phyloP scores from a whole-genome alignment of 2,113 vertebrate species.

The Xyliphius kryptos region DNA sequence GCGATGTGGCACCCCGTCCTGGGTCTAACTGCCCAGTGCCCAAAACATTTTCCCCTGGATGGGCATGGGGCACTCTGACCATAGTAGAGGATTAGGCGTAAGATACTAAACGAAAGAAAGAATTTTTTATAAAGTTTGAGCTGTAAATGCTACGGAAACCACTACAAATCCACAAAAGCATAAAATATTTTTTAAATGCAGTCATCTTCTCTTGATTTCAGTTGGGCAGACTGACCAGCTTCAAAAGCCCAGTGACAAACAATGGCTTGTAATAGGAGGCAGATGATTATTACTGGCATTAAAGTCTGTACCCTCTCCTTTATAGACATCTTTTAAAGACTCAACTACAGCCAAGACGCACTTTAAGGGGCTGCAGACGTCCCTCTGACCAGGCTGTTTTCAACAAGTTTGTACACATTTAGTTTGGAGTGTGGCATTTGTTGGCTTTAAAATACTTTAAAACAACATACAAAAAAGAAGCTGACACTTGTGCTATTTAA shows the following conservation, averaged over 20 bases:
- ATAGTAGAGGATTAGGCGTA: too few relatives aligned
- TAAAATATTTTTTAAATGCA: too few relatives aligned
- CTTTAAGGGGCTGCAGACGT: not conserved
- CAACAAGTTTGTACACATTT: not conserved
- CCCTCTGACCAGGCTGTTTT: too few relatives aligned
- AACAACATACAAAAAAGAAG: slow-evolving; percentile 32
- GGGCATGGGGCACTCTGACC: too few relatives aligned
- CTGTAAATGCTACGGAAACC: too few relatives aligned
- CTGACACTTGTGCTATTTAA: slow-evolving; percentile 46
- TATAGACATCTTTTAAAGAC: slow-evolving; percentile 61
- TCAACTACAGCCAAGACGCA: slow-evolving; percentile 20
- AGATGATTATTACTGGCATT: slow-evolving; percentile 54
- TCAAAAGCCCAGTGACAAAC: slow-evolving; percentile 44
- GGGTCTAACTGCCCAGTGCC: too few relatives aligned
- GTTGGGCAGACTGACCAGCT: not conserved
- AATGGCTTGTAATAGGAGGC: slow-evolving; percentile 54
- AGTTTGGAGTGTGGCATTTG: not conserved
- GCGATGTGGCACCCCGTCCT: too few relatives aligned
- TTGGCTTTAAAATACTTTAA: slow-evolving; percentile 31
- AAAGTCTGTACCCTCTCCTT: slow-evolving; percentile 59
- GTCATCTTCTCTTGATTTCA: too few relatives aligned
- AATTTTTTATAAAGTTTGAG: too few relatives aligned
- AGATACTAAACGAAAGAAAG: too few relatives aligned
- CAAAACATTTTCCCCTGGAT: too few relatives aligned
- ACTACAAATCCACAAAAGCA: too few relatives aligned